Base-by-base conservation (phyloP, 2,113 vertebrate species). In the Bucco capensis region DNA sequence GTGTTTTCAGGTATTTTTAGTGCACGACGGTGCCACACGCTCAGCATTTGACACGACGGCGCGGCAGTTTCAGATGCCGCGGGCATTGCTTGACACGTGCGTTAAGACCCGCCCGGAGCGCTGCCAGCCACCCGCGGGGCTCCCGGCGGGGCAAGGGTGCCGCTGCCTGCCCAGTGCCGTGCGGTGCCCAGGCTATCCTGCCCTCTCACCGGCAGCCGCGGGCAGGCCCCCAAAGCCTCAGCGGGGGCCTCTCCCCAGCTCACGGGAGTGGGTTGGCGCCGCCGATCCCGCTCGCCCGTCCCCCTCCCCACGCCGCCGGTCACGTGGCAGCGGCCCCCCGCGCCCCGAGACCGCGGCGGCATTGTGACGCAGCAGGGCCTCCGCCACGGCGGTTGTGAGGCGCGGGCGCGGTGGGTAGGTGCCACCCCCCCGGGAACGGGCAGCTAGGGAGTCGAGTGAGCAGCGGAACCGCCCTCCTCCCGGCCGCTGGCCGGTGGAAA, bases 1-100 rank as follows among this genome's bases (percentile, higher is more conserved):
- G 54, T 80, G 82, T 95, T 95, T 92, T 51, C 86, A 95, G 95
- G 96, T 93, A 94, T 77, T 89, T 89, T 86, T 74, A 87, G 92
- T n/a, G 53, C 86, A 60, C 78, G 69, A 44, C 90, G 37, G 88
- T 66, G 89, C 91, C 91, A 69, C 65, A 42, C 82, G 81, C 92
- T 60, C 35, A 62, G 74, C 90, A 33, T 25, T 46, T 78, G 94
- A 86, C 95, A 57, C 88, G 49, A 38, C 65, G 57, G 73, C 42
- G 76, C 40, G 44, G 89, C 71, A 56, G 57, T 61, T 86, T 19
- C 56, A 33, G 91, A 57, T 37, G 25, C 57, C 33, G 64, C 73
- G 93, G 83, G 35, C 74, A 40, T 9, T 35, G 58, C 92, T 73
- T 40, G 27, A 64, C 35, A 58, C 42, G 73, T 19, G 50, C 61